A percentile compares a stretch with the other conserved stretches of the same genome.
Evolutionary conservation across 2,888 invertebrate genomes (phyloP).

Genomic region (Phalangium opilio): DNA sequence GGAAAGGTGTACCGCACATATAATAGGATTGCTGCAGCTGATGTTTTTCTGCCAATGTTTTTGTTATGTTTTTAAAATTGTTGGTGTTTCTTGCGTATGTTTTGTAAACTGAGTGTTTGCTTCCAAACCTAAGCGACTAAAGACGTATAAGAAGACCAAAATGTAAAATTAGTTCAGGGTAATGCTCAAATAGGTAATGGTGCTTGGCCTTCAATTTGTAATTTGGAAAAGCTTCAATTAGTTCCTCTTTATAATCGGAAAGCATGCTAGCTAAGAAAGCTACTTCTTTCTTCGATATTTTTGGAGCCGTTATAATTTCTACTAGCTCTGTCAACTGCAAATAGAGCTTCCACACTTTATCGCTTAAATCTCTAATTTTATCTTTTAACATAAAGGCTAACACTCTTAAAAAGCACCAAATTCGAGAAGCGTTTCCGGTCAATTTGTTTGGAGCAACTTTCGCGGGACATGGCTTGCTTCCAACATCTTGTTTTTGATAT

Average conservation of each 20-base stretch:
- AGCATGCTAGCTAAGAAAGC: background rate
- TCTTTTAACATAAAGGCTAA: background rate
- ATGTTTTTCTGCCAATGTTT: constrained; percentile 4
- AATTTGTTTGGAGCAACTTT: background rate
- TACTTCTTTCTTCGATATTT: background rate
- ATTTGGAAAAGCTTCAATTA: background rate
- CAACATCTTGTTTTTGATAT: too few species aligned
- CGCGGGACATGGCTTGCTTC: background rate
- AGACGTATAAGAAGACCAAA: too few species aligned
- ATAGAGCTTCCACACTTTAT: background rate
- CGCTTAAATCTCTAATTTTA: background rate
- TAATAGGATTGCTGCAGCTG: background rate
- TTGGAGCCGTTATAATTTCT: constrained; percentile 3
- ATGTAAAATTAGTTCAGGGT: background rate
- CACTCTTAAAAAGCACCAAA: background rate
- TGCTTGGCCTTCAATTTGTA: constrained; percentile 1
- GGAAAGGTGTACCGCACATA: too few species aligned
- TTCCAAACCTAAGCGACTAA: constrained; percentile 7
- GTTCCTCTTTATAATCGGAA: background rate
- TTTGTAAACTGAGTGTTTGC: too few species aligned
- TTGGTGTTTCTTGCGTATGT: constrained; percentile 3
- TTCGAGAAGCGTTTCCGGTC: background rate
- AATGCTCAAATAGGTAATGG: constrained; percentile 1
- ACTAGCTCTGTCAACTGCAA: background rate
- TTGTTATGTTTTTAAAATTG: constrained; percentile 7